Percentiles rank a stretch among this genome's conserved stretches.
phyloP scores from a whole-genome alignment of 1,140 invertebrate species.

The Coelopa frigida region DNA sequence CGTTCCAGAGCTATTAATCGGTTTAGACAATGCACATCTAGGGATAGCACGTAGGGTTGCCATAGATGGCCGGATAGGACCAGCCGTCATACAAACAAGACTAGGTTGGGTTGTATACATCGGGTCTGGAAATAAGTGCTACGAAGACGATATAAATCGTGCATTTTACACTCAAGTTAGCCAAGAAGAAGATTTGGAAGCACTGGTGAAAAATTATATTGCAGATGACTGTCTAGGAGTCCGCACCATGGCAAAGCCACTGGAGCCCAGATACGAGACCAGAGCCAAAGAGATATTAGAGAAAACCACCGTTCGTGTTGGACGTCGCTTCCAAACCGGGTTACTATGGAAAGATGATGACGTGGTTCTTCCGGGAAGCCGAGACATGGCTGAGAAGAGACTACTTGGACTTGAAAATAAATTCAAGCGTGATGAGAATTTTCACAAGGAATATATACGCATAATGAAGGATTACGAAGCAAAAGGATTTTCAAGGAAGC shows the following conservation, averaged over 20 bases:
- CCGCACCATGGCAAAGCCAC: background rate
- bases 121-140: too few species aligned
- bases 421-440: constrained; percentile 10
- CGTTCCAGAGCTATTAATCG: too few species aligned
- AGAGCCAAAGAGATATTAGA: constrained; percentile 5
- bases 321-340: constrained; percentile 14
- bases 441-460: constrained; percentile 7
- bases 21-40: too few species aligned
- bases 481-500: constrained; percentile 16
- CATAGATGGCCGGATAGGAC: too few species aligned
- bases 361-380: constrained; percentile 9
- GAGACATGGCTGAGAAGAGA: constrained; percentile 3
- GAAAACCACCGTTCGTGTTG: background rate
- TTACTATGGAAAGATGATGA: constrained; percentile 16
- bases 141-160: too few species aligned
- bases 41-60: too few species aligned
- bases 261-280: background rate
- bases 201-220: too few species aligned
- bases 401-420: constrained; percentile 10
- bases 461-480: constrained; percentile 18
- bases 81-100: too few species aligned
- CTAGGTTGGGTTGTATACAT: too few species aligned
- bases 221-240: too few species aligned
- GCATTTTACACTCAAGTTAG: too few species aligned
- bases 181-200: too few species aligned